Evolutionary conservation across 2,113 vertebrate genomes (phyloP), one percentile per base, ranked within the genome.

Genomic region (Pelodiscus sinensis): DNA sequence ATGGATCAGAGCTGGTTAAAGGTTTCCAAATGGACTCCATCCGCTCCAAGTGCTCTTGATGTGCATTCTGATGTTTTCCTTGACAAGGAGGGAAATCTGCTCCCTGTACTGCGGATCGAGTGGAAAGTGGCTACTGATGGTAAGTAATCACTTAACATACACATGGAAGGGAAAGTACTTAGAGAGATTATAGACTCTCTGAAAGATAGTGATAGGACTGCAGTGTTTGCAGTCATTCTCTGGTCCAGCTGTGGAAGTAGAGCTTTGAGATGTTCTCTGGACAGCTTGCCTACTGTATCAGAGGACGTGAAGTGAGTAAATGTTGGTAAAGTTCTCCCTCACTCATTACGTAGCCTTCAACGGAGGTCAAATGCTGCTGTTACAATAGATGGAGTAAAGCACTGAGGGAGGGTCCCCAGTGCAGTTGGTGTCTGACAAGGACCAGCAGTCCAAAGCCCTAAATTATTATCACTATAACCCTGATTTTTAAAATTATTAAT

Each of bases 101-200:
- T 98, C 15, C 98, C 98, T 4, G 96, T 98, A 58, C 78, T 97
- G 38, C 91, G 91, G 8, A 96, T 98, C 24, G 84, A 96, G 18
- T 98, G 98, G 98, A 95, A 91, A 0, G 95, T 98, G 79, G 97
- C 97, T 78, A 97, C 97, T 2, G 98, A 98, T 38, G 97, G 98
- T 98, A 81, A 97, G 97, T 78, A 44, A 15, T 21, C 22, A 4
- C 75, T 57, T 35, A 84, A 87, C 52, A 62, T 27, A 54, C 8
- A 57, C 71, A 27, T 82, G 44, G 22, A 19, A 2, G 0, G 3
- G 3, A 38, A 91, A 60, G 14, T 29, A 22, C 51, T 8, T 68
- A 68, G 55, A 82, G 44, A 54, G 73, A 38, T 27, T 82, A 54
- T 62, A 44, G 8, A 38, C 21, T 65, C 51, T 81, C 6, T 27